Evolutionary conservation across 2,888 invertebrate genomes (phyloP), one percentile per base, ranked within the genome.

Genomic region (Thymelicus lineola): DNA sequence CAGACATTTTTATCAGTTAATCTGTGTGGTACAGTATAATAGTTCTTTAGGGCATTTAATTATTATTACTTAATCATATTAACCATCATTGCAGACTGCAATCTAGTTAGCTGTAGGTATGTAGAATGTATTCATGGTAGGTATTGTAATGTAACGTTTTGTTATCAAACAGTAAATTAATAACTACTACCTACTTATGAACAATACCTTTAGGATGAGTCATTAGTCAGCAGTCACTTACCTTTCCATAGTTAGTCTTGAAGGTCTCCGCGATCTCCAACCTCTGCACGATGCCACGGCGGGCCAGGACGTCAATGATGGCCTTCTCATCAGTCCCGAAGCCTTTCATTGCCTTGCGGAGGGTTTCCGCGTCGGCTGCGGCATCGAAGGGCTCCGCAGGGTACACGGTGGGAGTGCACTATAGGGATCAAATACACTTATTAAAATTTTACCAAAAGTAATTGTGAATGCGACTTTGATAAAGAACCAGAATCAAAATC

Each of bases 301-400:
- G 96, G 69, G 97, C 97, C 55, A 99, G 94, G 7, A 99, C 96
- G 82, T 98, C 97, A 80, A 98, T 98, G 86, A 99, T 97, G 72
- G 98, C 96, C 82, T 97, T 97, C 87, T 98, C 98, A 84, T 98
- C 97, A 45, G 98, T 98, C 70, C 98, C 98, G 80, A 98, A 96
- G 69, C 98, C 98, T 87, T 98, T 98, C 98, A 98, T 98, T 20
- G 98, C 98, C 87, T 97, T 97, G 77, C 97, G 96, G 66, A 98
- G 94, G 72, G 96, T 95, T 76, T 96, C 96, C 4, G 98, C 98
- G 94, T 98, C 98, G 63, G 96, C 96, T 72, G 96, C 96, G 14
- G 98, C 96, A 86, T 98, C 97, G 90, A 98, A 98, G 53, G 97
- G 97, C 77, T 97, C 97, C 73, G 97, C 97, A 55, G 97, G 97